phyloP scores from a whole-genome alignment of 1,140 invertebrate species.

The Harpegnathos saltator region DNA sequence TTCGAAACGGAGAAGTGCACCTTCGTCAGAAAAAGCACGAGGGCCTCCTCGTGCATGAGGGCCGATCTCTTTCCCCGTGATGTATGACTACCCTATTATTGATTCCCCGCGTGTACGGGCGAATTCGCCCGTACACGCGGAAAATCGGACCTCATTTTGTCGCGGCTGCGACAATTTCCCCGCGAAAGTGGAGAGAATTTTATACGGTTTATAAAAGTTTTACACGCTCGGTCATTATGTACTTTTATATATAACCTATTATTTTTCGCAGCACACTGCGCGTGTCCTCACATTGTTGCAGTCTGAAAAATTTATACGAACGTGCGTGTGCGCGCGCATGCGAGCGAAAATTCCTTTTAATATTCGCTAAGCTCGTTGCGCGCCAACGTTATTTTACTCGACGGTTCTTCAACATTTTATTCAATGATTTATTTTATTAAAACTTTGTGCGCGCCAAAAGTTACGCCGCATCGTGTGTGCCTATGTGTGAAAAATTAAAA shows the following conservation, averaged over 20 bases:
- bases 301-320: too few relatives aligned
- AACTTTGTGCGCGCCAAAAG: slow-evolving; percentile 19
- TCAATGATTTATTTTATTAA: slow-evolving; percentile 20
- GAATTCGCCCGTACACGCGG: slow-evolving; percentile 7
- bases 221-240: too few relatives aligned
- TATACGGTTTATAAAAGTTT: too few relatives aligned
- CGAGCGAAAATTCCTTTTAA: neutral
- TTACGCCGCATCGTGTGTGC: neutral
- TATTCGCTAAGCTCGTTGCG: neutral
- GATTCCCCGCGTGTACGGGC: slow-evolving; percentile 29
- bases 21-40: slow-evolving; percentile 4
- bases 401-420: slow-evolving; percentile 3
- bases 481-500: slow-evolving; percentile 2
- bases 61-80: slow-evolving; percentile 1
- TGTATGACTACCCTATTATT: slow-evolving; percentile 17
- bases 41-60: neutral
- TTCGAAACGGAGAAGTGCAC: neutral
- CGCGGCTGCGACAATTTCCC: too few relatives aligned
- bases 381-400: slow-evolving; percentile 7
- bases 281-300: too few relatives aligned
- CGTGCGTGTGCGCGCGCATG: too few relatives aligned
- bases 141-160: slow-evolving; percentile 7
- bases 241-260: too few relatives aligned
- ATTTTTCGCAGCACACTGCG: too few relatives aligned
- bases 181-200: too few relatives aligned